phyloP scores from a whole-genome alignment of 2,113 vertebrate species.

The zebrafish (Danio rerio) region DNA sequence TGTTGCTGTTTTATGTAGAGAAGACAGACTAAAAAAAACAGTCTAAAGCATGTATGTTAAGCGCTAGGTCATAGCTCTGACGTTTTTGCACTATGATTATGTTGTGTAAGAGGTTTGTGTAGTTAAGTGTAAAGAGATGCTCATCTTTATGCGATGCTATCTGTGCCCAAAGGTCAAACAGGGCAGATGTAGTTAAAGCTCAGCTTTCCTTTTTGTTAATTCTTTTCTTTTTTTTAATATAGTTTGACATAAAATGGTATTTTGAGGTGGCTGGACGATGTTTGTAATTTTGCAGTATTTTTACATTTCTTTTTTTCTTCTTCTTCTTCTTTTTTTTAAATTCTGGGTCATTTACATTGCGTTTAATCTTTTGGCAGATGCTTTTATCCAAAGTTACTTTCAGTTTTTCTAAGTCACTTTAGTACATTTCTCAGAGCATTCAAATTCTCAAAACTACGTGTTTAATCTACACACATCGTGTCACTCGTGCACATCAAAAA shows the following conservation, averaged over 20 bases:
- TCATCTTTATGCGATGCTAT: slow-evolving; percentile 29
- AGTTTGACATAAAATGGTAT: neutral
- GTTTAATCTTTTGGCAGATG: no score
- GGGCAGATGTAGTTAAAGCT: slow-evolving; percentile 27
- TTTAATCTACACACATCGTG: no score
- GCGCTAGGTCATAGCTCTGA: neutral
- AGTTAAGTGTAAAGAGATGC: slow-evolving; percentile 40
- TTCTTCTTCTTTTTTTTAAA: no score
- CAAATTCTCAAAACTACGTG: no score
- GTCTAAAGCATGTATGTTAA: neutral
- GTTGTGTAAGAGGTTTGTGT: slow-evolving; percentile 29
- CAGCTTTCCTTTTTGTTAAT: neutral
- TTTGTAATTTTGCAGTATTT: neutral
- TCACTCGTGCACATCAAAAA: no score
- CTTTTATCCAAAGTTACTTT: no score
- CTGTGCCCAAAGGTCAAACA: slow-evolving; percentile 28
- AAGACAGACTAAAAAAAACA: neutral
- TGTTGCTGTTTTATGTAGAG: neutral
- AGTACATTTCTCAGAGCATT: no score
- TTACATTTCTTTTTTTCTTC: neutral
- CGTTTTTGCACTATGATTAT: neutral
- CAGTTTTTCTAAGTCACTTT: no score
- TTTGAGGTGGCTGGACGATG: neutral
- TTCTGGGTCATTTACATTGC: no score
- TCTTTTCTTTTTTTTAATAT: no score